Evolutionary conservation across 2,113 vertebrate species (phyloP).

Genomic region (Falcunculus frontatus): DNA sequence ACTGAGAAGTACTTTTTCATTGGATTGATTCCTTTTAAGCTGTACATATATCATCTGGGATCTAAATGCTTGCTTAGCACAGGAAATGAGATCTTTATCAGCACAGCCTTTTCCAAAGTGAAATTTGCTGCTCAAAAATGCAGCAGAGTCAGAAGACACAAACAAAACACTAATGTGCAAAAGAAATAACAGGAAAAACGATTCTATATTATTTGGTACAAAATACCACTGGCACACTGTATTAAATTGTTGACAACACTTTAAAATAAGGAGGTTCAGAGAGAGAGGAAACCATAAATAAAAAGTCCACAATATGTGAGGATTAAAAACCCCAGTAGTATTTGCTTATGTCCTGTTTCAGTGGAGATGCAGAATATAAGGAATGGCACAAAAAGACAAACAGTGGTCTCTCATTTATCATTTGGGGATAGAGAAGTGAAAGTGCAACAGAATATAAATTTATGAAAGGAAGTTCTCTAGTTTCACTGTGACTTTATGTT

Average conservation of each 20-base stretch:
- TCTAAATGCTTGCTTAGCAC: not conserved
- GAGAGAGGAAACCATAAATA: not conserved
- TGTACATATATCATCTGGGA: not conserved
- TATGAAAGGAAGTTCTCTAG: not conserved
- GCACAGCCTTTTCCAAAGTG: not conserved
- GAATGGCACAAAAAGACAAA: not conserved
- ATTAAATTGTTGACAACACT: not conserved
- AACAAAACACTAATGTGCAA: not conserved
- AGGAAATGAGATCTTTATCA: not conserved
- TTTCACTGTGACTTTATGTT: not conserved
- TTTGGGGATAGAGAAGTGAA: not conserved
- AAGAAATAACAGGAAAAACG: not conserved
- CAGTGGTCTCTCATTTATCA: not conserved
- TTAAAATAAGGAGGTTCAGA: not conserved
- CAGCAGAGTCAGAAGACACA: not conserved
- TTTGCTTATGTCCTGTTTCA: not conserved
- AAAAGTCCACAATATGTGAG: not conserved
- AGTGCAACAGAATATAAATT: not conserved
- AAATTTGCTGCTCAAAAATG: not conserved
- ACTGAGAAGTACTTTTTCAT: not conserved
- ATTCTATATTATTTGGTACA: not conserved
- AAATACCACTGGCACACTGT: not conserved
- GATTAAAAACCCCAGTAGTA: not conserved
- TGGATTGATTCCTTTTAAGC: not conserved
- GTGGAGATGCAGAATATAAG: not conserved